Evolutionary conservation across 2,113 vertebrate genomes (phyloP).

Genomic region (Pelusios castaneus): DNA sequence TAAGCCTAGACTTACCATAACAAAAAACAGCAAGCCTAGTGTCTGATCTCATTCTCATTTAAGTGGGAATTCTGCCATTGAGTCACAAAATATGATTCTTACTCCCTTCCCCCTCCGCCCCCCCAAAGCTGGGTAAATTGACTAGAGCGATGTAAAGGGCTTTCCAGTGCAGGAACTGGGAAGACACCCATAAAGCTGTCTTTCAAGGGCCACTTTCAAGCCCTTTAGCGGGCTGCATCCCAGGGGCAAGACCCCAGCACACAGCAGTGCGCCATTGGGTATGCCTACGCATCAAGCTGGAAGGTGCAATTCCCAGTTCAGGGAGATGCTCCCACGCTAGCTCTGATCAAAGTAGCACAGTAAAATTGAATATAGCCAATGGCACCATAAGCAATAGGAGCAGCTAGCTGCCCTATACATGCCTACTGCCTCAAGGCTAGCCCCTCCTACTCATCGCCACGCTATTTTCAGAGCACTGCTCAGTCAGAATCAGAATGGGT

Average conservation of each 20-base stretch:
- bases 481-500: not conserved
- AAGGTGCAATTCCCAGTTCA: not conserved
- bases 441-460: not conserved
- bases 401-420: not conserved
- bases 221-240: not conserved
- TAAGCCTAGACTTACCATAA: constrained; percentile 27
- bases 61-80: not conserved
- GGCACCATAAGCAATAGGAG: not conserved
- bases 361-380: not conserved
- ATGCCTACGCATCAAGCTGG: not conserved
- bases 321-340: not conserved
- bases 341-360: not conserved
- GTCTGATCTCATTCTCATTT: constrained; percentile 27
- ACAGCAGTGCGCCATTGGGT: too few species aligned
- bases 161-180: not conserved
- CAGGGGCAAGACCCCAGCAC: not conserved
- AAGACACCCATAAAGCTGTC: not conserved
- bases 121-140: not conserved
- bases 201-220: not conserved
- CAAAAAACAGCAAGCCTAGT: not conserved
- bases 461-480: not conserved
- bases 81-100: not conserved
- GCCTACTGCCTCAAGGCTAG: not conserved
- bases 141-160: not conserved
- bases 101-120: not conserved